These are phyloP conservation scores for Halichoeres trimaculatus DNA, from an alignment of 2,113 vertebrate species.

Conservation along the genomic window DNA sequence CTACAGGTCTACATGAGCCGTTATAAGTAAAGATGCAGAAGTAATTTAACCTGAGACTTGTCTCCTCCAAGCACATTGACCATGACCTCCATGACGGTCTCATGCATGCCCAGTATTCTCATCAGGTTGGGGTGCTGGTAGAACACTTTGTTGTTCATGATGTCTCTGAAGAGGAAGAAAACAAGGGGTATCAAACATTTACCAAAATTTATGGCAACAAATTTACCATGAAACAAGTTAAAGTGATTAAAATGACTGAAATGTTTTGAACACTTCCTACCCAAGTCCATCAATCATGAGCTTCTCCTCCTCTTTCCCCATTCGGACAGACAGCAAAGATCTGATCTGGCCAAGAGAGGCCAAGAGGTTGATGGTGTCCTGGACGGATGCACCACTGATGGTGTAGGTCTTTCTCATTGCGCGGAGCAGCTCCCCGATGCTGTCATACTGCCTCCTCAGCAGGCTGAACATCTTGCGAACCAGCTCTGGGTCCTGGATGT, in stretches of 20 bases:
- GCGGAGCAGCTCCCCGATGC: conserved; percentile 94
- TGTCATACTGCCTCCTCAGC: conserved; percentile 95
- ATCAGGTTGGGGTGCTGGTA: conserved; percentile 99
- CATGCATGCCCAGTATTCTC: conserved; percentile 98
- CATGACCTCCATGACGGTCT: conserved; percentile 99
- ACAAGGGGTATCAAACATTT: background rate
- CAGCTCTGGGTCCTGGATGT: conserved; percentile 94
- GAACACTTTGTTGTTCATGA: conserved; percentile 99
- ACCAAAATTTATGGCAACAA: no score
- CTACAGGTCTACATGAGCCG: background rate
- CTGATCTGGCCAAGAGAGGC: conserved; percentile 96
- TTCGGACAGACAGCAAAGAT: conserved; percentile 95
- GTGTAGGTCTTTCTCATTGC: conserved; percentile 96
- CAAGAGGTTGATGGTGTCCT: conserved; percentile 93
- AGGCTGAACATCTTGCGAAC: conserved; percentile 97
- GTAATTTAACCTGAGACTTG: conserved; percentile 88
- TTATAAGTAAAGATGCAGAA: conserved; percentile 15
- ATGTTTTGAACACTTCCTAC: conserved; percentile 75
- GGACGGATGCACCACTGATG: conserved; percentile 92
- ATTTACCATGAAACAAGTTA: no score
- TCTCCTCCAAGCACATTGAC: conserved; percentile 97
- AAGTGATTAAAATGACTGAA: no score
- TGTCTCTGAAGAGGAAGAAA: conserved; percentile 85
- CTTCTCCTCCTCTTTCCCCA: conserved; percentile 97
- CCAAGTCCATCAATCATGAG: conserved; percentile 98